Base-by-base conservation (phyloP, 2,888 invertebrate species). In the Tanypteryx hageni region DNA sequence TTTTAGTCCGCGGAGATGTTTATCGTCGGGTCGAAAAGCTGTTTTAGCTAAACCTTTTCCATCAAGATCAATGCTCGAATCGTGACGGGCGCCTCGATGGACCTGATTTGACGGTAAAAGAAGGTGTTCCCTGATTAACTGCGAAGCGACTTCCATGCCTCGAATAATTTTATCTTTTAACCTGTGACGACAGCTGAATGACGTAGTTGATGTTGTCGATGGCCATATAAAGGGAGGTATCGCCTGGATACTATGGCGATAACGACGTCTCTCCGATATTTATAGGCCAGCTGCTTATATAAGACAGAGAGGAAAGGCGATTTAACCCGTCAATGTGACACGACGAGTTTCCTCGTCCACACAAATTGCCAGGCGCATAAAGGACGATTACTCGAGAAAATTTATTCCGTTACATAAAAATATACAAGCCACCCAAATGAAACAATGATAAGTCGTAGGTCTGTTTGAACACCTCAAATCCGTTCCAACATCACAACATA, bases 241-340 rank as follows among this genome's bases (percentile, higher is more conserved):
- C 68, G 68, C 68, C 68, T 68, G n/a, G 68, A 68, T 68, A 68
- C 68, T n/a, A 68, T 68, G 68, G 22, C 68, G 68, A 68, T 68
- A 68, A 68, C 68, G 68, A n/a, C n/a, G 44, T 44, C 44, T 44
- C 44, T 44, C 44, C 44, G 44, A 44, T 44, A 7, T 68, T 68
- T 18, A 68, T 68, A n/a, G 68, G n/a, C 68, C 68, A 11, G 68
- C 9, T 9, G n/a, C n/a, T 68, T 22, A 11, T 22, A n/a, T 68
- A 68, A 0, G 9, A n/a, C 18, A 68, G 18, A n/a, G 68, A 68
- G 68, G 68, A 68, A 68, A n/a, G n/a, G 11, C 18, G 68, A 68
- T 68, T 68, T 9, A 44, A 44, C 44, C 44, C 44, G 44, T 44
- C 44, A 44, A 44, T 44, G 44, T 44, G 44, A 44, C 44, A 44